Base-by-base conservation (phyloP, 2,797 vertebrate genomes). In the Gadopsis marmoratus region DNA sequence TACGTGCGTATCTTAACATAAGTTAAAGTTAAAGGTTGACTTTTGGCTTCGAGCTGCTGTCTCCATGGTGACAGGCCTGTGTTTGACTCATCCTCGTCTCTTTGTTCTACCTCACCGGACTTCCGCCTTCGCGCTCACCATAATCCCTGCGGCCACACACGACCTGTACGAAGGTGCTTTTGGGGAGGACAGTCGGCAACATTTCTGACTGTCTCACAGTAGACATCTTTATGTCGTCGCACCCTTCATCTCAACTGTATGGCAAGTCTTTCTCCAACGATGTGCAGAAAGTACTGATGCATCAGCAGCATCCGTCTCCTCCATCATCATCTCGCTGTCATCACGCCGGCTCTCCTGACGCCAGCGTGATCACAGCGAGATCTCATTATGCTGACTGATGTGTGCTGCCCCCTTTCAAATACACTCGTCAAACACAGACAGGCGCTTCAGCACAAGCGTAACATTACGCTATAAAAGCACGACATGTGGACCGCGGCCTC, bases 391-490 rank as follows among this genome's bases (percentile, higher is more conserved):
- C 71, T 63, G 74, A 81, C 61, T 54, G 64, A 37, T 14, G 33
- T 39, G 60, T 23, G 23, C 23, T 37, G 7, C 7, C 68, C 31
- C 31, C 13, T 56, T 45, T 70, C 23, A 48, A 63, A 83, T 17
- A 43, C 62, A 13, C 78, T 58, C 69, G 51, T 71, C 76, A 74
- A 54, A 82, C 62, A 68, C 61, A 76, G 58, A 71, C 61, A 79
- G 58, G 41, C 45, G 19, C n/a, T 29, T 65, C 70, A 68, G 70
- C 55, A 79, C 26, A 56, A 53, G 13, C 31, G 37, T 10, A 41
- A 76, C 45, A 39, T 37, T 43, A 62, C 16, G 73, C 51, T 60
- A 26, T 63, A 55, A 76, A 80, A 74, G 82, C 55, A 10, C 53
- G 58, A 74, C 72, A 70, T 63, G 71, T 65, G 69, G 56, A 31